A percentile compares a stretch with the other conserved stretches of the same genome.
Evolutionary conservation across 2,113 vertebrate genomes (phyloP).

Genomic region (Platysternon megacephalum): DNA sequence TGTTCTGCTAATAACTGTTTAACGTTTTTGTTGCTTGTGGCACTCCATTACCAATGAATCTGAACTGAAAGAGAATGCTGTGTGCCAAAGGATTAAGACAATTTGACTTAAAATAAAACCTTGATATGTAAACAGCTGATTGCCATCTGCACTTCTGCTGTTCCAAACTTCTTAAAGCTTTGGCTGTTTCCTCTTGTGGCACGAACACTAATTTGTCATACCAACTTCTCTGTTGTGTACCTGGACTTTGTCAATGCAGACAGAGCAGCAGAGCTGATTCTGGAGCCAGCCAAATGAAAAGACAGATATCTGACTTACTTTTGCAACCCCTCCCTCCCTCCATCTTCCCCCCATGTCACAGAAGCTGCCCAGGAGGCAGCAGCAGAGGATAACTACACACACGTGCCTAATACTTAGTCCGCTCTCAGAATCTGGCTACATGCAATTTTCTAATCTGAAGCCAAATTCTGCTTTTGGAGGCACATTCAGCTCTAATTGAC

Average conservation of each 20-base stretch:
- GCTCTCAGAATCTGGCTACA: not conserved
- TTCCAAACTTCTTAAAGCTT: not conserved
- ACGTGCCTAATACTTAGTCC: not conserved
- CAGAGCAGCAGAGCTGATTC: not conserved
- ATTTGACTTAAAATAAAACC: not conserved
- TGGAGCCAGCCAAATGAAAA: accelerated
- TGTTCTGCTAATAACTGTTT: conserved; percentile 2
- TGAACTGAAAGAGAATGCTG: conserved; percentile 2
- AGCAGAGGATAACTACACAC: accelerated
- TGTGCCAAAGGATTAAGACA: not conserved
- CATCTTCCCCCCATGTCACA: not conserved
- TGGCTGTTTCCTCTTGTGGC: not conserved
- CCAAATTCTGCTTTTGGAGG: not conserved
- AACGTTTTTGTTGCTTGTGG: not conserved
- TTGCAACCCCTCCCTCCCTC: not conserved
- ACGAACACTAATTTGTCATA: accelerated
- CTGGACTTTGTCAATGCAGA: not conserved
- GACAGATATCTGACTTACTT: not conserved
- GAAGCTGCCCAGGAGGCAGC: not conserved
- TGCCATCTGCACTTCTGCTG: not conserved
- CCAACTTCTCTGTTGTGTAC: accelerated
- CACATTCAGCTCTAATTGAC: accelerated
- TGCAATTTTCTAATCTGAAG: not conserved
- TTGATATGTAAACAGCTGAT: not conserved
- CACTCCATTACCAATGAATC: not conserved